Evolutionary conservation across 2,797 vertebrate genomes (phyloP).

Genomic region (Jordanella pulchra): DNA sequence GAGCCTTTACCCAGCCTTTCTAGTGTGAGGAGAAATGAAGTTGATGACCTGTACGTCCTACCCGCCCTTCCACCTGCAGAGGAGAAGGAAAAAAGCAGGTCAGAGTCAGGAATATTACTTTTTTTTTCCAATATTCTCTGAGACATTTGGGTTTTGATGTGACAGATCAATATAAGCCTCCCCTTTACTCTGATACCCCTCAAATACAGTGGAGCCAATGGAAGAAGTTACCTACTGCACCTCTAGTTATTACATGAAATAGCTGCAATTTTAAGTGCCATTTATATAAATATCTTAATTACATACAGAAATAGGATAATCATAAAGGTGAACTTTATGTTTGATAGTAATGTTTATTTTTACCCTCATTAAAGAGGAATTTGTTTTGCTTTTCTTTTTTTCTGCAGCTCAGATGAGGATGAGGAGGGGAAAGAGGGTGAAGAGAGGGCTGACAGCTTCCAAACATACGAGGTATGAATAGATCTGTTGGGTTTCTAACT

Average conservation of each 20-base stretch:
- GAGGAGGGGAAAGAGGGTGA: constrained; percentile 83
- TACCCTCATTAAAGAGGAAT: neutral
- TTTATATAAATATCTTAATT: no score
- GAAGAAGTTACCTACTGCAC: neutral
- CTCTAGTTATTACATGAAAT: neutral
- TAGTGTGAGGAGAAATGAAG: constrained; percentile 82
- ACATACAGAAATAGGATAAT: neutral
- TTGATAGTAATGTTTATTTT: neutral
- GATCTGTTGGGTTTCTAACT: no score
- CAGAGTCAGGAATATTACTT: constrained; percentile 24
- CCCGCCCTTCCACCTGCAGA: constrained; percentile 83
- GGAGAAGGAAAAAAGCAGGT: constrained; percentile 86
- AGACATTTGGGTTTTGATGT: neutral
- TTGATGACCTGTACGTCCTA: constrained; percentile 89
- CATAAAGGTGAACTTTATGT: neutral
- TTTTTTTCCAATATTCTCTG: neutral
- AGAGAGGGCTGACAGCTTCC: constrained; percentile 73
- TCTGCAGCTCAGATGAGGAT: constrained; percentile 89
- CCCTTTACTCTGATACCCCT: neutral
- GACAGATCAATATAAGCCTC: neutral
- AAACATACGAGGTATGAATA: constrained; percentile 81
- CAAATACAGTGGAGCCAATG: neutral
- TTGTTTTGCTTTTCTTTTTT: neutral
- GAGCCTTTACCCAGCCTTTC: constrained; percentile 88
- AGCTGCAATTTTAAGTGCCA: no score